A percentile compares a stretch with the other conserved stretches of the same genome.
phyloP scores from a whole-genome alignment of 2,113 vertebrate genomes.

The Heterocephalus glaber region DNA sequence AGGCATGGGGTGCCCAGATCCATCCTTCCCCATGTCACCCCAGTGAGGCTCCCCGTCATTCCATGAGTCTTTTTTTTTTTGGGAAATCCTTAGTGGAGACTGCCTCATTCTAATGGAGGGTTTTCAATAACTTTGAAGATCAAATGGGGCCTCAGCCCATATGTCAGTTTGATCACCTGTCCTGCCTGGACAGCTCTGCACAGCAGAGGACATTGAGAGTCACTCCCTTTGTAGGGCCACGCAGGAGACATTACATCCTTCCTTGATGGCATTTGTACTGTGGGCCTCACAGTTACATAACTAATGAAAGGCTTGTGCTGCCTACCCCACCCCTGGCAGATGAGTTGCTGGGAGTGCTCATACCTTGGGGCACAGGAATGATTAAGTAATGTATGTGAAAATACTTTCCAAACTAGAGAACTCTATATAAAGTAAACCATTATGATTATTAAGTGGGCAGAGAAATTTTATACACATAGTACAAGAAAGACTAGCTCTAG shows the following conservation, averaged over 20 bases:
- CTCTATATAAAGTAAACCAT: constrained; percentile 1
- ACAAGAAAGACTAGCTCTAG: not conserved
- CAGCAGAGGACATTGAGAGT: not conserved
- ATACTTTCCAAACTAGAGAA: not conserved
- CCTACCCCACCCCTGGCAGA: not conserved
- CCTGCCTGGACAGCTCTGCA: not conserved
- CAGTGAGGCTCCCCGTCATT: not conserved
- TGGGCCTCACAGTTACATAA: not conserved
- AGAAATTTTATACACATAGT: not conserved
- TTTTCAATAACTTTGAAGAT: not conserved
- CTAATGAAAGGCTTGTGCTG: not conserved
- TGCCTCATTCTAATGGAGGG: not conserved
- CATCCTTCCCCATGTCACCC: not conserved
- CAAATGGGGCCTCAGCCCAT: not conserved
- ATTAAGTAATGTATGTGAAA: constrained; percentile 18
- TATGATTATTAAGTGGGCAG: not conserved
- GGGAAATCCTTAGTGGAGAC: not conserved
- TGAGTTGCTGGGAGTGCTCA: not conserved
- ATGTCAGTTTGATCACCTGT: not conserved
- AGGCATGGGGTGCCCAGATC: not conserved
- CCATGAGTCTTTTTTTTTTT: not conserved
- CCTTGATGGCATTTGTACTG: not conserved
- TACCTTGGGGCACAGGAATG: not conserved
- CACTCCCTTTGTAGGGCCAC: not conserved
- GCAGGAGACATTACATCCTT: not conserved